A percentile compares a stretch with the other conserved stretches of the same genome.
These are phyloP conservation scores for Naja naja DNA, from an alignment of 2,113 vertebrate species.

Conservation along the genomic window DNA sequence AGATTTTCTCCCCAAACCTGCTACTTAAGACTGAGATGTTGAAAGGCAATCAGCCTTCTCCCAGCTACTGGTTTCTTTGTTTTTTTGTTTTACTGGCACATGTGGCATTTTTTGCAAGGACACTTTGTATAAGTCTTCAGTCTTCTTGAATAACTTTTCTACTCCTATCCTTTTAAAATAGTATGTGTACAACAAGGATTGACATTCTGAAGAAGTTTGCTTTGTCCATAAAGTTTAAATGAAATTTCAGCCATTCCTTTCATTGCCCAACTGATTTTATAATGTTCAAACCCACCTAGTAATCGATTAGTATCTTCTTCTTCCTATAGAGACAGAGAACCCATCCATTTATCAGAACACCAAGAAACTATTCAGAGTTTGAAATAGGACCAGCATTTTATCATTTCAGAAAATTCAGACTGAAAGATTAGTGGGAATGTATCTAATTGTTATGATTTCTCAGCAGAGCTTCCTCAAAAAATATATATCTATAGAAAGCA, in stretches of 20 bases:
- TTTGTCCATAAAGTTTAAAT: not conserved
- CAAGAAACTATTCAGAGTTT: constrained; percentile 36
- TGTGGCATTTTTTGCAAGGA: not conserved
- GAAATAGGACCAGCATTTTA: rapidly evolving
- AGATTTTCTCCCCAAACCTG: not conserved
- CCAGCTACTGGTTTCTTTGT: not conserved
- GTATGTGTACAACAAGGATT: not conserved
- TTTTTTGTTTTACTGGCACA: not conserved
- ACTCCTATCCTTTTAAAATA: rapidly evolving
- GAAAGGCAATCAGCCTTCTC: not conserved
- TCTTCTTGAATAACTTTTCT: not conserved
- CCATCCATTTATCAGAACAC: constrained; percentile 1
- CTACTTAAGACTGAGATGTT: not conserved
- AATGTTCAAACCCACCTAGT: rapidly evolving
- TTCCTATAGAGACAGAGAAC: constrained; percentile 22
- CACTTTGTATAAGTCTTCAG: not conserved
- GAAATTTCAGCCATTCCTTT: not conserved
- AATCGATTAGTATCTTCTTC: not conserved
- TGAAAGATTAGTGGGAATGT: not conserved
- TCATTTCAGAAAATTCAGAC: not conserved
- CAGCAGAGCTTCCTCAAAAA: not conserved
- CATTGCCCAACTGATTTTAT: constrained; percentile 22
- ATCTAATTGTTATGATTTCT: not conserved
- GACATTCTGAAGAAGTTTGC: not conserved
- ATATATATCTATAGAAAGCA: not conserved